These are phyloP conservation scores for Chaunax sp. DNA, from an alignment of 2,797 vertebrate genomes.

Conservation along the genomic window DNA sequence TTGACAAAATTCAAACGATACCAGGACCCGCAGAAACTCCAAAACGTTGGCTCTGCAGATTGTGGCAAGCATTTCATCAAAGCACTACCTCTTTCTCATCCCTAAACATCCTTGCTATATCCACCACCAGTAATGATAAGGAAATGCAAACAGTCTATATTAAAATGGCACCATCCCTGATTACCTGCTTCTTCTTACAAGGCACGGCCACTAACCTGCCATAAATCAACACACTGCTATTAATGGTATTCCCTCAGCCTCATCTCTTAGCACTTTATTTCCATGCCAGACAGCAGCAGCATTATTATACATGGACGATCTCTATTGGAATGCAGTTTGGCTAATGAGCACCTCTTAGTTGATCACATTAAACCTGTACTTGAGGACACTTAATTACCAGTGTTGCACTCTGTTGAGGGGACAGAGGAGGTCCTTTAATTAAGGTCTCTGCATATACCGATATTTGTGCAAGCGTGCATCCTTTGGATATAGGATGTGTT, in stretches of 20 bases:
- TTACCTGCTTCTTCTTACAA: constrained; percentile 74
- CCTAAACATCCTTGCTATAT: constrained; percentile 41
- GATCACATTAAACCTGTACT: constrained; percentile 85
- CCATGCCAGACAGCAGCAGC: constrained; percentile 66
- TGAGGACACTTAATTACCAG: constrained; percentile 84
- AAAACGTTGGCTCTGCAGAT: no score
- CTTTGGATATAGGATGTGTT: constrained; percentile 34
- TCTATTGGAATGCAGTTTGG: constrained; percentile 79
- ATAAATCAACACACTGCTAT: constrained; percentile 71
- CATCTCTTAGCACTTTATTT: constrained; percentile 69
- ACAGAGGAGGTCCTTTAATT: constrained; percentile 76
- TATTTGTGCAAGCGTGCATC: constrained; percentile 64
- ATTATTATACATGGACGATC: constrained; percentile 76
- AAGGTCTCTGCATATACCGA: constrained; percentile 71
- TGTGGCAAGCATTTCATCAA: constrained; percentile 14
- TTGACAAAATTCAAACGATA: no score
- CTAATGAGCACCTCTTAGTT: constrained; percentile 84
- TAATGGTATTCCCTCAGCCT: constrained; percentile 64
- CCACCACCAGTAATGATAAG: constrained; percentile 61
- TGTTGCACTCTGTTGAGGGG: constrained; percentile 73
- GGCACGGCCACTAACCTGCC: constrained; percentile 69
- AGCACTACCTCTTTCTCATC: constrained; percentile 34
- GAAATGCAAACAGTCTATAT: constrained; percentile 69
- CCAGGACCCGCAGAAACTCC: no score
- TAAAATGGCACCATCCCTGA: constrained; percentile 68